phyloP scores from a whole-genome alignment of 2,113 vertebrate genomes.

The Lepus americanus region DNA sequence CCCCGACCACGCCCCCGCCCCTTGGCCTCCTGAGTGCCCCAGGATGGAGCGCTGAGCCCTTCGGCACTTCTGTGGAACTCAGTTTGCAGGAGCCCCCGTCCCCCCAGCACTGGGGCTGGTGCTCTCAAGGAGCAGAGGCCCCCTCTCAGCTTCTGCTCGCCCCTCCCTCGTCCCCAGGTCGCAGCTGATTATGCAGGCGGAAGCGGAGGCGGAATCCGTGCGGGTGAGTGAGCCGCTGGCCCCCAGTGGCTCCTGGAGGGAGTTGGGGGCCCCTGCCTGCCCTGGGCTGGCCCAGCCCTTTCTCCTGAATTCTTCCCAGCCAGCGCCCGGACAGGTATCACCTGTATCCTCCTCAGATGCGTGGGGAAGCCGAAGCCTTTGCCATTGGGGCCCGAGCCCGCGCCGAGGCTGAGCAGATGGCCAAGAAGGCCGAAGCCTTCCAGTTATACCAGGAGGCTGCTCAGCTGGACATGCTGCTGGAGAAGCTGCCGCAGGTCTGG shows the following conservation, averaged over 20 bases:
- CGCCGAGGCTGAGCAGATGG: slow-evolving; percentile 95
- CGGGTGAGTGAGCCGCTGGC: slow-evolving; percentile 87
- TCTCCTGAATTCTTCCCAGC: not conserved
- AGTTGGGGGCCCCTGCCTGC: not conserved
- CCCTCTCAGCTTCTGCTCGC: not conserved
- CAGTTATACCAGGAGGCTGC: slow-evolving; percentile 94
- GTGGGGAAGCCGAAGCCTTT: slow-evolving; percentile 93
- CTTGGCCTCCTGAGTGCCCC: not conserved
- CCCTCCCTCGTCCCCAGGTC: slow-evolving; percentile 82
- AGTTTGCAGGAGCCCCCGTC: not conserved
- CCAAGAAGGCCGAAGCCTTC: slow-evolving; percentile 95
- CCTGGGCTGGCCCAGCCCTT: not conserved
- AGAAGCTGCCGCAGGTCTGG: slow-evolving; percentile 93
- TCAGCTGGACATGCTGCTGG: slow-evolving; percentile 96
- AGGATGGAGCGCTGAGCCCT: not conserved
- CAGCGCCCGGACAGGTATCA: no score
- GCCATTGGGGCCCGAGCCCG: slow-evolving; percentile 92
- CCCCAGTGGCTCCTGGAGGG: no score
- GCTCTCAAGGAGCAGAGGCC: not conserved
- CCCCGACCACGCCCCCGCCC: accelerated
- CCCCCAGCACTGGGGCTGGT: not conserved
- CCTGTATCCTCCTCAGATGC: slow-evolving; percentile 86
- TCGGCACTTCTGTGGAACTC: no score
- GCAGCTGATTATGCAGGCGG: slow-evolving; percentile 95
- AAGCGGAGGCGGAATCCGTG: slow-evolving; percentile 93